These are phyloP conservation scores for Cloeon dipterum DNA, from an alignment of 2,888 invertebrate genomes.

Conservation along the genomic window DNA sequence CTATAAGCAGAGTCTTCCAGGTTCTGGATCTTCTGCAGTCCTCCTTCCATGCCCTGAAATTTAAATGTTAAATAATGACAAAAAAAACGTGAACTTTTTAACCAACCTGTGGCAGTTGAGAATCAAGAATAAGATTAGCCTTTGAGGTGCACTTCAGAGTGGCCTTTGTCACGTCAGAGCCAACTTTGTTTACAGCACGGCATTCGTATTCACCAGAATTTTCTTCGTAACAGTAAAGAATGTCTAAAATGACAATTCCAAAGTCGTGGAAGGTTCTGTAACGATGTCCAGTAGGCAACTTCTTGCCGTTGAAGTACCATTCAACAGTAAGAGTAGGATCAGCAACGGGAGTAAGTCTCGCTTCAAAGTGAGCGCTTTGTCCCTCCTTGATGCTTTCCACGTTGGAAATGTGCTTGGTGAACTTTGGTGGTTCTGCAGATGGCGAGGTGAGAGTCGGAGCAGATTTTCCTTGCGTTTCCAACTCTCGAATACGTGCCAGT, in stretches of 20 bases:
- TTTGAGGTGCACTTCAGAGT: conserved; percentile 69
- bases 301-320: conserved; percentile 87
- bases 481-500: conserved; percentile 62
- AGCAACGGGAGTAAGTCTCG: conserved; percentile 74
- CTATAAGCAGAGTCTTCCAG: conserved; percentile 75
- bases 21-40: conserved; percentile 76
- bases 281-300: conserved; percentile 81
- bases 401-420: conserved; percentile 67
- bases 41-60: conserved; percentile 88
- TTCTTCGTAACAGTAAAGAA: conserved; percentile 88
- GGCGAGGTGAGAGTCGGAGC: conserved; percentile 28
- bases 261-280: conserved; percentile 96
- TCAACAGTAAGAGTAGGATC: conserved; percentile 84
- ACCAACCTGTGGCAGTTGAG: conserved; percentile 69
- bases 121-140: conserved; percentile 72
- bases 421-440: conserved; percentile 65
- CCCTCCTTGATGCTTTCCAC: conserved; percentile 77
- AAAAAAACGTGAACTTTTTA: conserved; percentile 4
- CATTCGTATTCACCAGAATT: conserved; percentile 89
- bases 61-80: conserved; percentile 3
- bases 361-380: conserved; percentile 85
- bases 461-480: conserved; percentile 33
- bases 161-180: conserved; percentile 67
- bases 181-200: conserved; percentile 76
- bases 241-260: conserved; percentile 87